Percentiles rank a stretch among this genome's conserved stretches.
Evolutionary conservation across 2,888 invertebrate genomes (phyloP).

Genomic region (Oscheius sp.): DNA sequence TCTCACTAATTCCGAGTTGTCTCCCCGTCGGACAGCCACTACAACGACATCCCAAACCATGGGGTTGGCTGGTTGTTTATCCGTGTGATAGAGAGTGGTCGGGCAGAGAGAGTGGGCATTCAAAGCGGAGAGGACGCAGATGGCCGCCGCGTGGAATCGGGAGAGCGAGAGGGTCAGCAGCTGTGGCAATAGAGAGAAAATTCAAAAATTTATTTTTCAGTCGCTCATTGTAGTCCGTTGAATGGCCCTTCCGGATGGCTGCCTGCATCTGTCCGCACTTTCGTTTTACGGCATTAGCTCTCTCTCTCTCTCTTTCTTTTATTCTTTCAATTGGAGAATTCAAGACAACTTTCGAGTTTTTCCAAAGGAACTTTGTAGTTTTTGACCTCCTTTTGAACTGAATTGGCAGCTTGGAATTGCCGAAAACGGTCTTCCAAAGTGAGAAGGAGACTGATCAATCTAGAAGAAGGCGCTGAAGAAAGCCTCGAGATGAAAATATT

Average conservation of each 20-base stretch:
- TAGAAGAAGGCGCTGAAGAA: too few species aligned
- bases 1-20: neutral
- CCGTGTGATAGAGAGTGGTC: neutral
- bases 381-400: too few species aligned
- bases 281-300: constrained; percentile 5
- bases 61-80: neutral
- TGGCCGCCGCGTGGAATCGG: neutral
- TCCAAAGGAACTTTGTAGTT: too few species aligned
- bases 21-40: neutral
- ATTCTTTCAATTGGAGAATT: neutral
- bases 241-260: constrained; percentile 8
- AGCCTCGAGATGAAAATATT: too few species aligned
- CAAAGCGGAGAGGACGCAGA: neutral
- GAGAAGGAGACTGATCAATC: too few species aligned
- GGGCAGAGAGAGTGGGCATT: neutral
- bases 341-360: too few species aligned
- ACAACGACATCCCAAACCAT: constrained; percentile 25
- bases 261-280: constrained; percentile 16
- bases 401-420: too few species aligned
- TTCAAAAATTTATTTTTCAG: neutral
- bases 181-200: neutral
- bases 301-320: neutral
- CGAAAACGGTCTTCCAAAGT: too few species aligned
- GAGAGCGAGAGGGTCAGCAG: neutral
- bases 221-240: neutral